Conservation (phyloP, 2,797 vertebrate genomes). For the Chaunax sp. region DNA sequence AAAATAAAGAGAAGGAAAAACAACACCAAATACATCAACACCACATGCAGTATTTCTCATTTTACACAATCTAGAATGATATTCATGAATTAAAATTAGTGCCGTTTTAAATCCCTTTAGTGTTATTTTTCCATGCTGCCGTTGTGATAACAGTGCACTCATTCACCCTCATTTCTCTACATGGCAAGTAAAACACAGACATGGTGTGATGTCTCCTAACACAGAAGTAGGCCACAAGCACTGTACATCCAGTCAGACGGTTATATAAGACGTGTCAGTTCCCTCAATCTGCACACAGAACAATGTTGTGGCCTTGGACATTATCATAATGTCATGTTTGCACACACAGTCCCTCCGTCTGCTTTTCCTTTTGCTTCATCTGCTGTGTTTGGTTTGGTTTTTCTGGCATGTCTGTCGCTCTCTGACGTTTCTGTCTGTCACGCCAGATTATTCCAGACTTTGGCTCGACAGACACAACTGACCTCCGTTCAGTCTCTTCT, state of each 20-base stretch:
- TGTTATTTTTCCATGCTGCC: too few species aligned
- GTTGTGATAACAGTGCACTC: too few species aligned
- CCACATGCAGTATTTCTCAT: too few species aligned
- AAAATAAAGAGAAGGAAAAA: too few species aligned
- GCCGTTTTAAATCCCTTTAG: too few species aligned
- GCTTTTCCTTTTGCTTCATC: background rate
- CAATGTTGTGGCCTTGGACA: slow-evolving; percentile 1
- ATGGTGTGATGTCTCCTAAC: too few species aligned
- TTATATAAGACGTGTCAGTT: slow-evolving; percentile 23
- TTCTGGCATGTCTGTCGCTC: background rate
- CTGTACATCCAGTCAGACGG: background rate
- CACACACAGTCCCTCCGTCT: background rate
- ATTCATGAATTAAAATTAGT: too few species aligned
- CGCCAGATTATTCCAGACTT: slow-evolving; percentile 79
- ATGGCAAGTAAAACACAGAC: too few species aligned
- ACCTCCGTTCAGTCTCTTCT: slow-evolving; percentile 57
- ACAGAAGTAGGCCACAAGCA: slow-evolving; percentile 30
- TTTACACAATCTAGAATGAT: background rate
- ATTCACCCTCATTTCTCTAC: too few species aligned
- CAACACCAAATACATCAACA: too few species aligned
- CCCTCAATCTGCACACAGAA: background rate
- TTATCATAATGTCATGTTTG: slow-evolving; percentile 10
- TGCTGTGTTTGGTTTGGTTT: background rate
- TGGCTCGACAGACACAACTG: slow-evolving; percentile 56
- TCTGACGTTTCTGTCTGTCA: slow-evolving; percentile 24